Evolutionary conservation across 2,113 vertebrate genomes (phyloP), one percentile per base, ranked within the genome.

Genomic region (Solea solea): DNA sequence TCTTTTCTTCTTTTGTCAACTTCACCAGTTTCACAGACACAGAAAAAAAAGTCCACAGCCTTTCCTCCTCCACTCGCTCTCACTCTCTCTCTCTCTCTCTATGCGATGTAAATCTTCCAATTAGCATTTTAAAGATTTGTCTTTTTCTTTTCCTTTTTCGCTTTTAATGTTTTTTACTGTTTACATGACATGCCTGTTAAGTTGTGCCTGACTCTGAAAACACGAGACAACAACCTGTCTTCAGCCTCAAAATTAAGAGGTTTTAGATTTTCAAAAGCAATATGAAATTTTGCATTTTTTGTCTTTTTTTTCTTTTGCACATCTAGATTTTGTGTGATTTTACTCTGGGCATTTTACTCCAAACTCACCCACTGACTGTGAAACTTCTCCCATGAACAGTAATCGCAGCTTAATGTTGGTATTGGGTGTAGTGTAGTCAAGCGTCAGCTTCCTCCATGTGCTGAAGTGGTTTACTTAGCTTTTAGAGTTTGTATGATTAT

Each of bases 131-230:
- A 76, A 81, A 69, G 27, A 73, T 64, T 63, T 74, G 12, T 69
- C 59, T 49, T 69, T 65, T 54, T 69, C 62, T 45, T 69, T 72
- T 66, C 11, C n/a, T 15, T 73, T 69, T 72, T 66, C 11, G 21
- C 15, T 73, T 86, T 82, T 74, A 51, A 40, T 11, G 40, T 88
- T 81, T 83, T 73, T 78, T 67, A 72, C 58, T 80, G 90, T 93
- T 93, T 91, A 92, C 84, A 82, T 82, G 69, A 84, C 64, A 65
- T 85, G 73, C 81, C 81, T 90, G 62, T 92, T 90, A 79, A 87
- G 80, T 93, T 90, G 92, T 93, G 93, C 93, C 93, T 93, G 90
- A 93, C 76, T 80, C 64, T 71, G 72, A 68, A 85, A 64, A 81
- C 76, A 25, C 14, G 50, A 72, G 61, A 68, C 44, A 42, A 72